A percentile compares a stretch with the other conserved stretches of the same genome.
These are phyloP conservation scores for Pterophyllum scalare DNA, from an alignment of 2,113 vertebrate species.

Conservation along the genomic window DNA sequence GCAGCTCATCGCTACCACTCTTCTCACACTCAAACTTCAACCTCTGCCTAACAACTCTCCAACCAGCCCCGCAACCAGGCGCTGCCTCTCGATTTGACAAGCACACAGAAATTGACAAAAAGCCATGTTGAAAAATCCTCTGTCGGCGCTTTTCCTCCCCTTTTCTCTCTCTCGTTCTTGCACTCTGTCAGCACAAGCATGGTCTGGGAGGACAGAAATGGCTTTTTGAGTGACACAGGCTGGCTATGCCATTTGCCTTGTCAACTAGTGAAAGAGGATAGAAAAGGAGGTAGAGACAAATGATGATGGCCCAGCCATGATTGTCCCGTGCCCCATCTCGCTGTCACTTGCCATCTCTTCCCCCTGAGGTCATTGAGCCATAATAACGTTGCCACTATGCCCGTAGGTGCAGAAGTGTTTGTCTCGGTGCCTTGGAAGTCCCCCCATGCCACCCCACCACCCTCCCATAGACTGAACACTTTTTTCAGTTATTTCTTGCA, in stretches of 20 bases:
- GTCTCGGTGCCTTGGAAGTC: background rate
- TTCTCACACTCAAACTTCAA: conserved; percentile 48
- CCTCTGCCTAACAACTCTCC: conserved; percentile 52
- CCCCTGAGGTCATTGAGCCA: conserved; percentile 40
- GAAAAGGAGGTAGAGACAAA: conserved; percentile 71
- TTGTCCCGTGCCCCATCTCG: conserved; percentile 46
- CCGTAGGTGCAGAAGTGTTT: conserved; percentile 34
- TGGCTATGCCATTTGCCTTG: conserved; percentile 68
- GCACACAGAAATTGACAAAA: conserved; percentile 73
- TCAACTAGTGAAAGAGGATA: conserved; percentile 68
- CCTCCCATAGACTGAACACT: background rate
- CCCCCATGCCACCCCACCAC: too few species aligned
- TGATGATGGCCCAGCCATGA: conserved; percentile 69
- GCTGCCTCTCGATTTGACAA: conserved; percentile 63
- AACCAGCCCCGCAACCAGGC: conserved; percentile 51
- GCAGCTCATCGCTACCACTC: conserved; percentile 26
- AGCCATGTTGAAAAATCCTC: conserved; percentile 66
- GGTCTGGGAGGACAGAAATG: conserved; percentile 74
- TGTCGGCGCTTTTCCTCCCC: conserved; percentile 41
- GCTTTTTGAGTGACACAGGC: conserved; percentile 80
- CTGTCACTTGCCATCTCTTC: conserved; percentile 24
- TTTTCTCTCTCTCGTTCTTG: conserved; percentile 37
- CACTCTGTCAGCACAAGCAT: conserved; percentile 68
- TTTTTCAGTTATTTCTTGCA: background rate
- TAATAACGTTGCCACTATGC: conserved; percentile 38